Evolutionary conservation across 2,888 invertebrate species (phyloP), one percentile per base, ranked within the genome.

Genomic region (Acholoe squamosa): DNA sequence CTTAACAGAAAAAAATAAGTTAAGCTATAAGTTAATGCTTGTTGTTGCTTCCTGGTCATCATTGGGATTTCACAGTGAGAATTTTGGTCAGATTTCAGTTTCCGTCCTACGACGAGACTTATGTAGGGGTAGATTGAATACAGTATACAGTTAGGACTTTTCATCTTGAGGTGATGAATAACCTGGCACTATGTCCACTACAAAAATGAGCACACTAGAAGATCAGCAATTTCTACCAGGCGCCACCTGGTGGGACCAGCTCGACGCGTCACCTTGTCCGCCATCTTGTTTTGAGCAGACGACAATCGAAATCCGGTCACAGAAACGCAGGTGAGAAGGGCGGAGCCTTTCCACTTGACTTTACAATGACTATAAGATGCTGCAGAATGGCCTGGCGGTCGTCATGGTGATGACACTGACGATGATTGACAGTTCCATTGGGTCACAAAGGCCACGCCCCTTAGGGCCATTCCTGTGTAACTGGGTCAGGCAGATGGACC

Each of bases 241-340:
- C 43, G 43, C 43, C 61, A 61, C 22, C 61, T 61, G 22, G 61
- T n/a, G n/a, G 14, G 61, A 7, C 5, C 14, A 61, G 22, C 54
- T 54, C 19, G 54, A 10, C 54, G 14, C 19, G n/a, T n/a, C n/a
- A 3, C 19, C 19, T 61, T 61, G 61, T 61, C 22, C n/a, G 61
- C 61, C 61, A 61, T n/a, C 61, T 61, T 61, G 61, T n/a, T 19
- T n/a, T 61, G 61, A 61, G 61, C 61, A 61, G 61, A 61, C 61
- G 61, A 61, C 61, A 61, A 61, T 61, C n/a, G 61, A n/a, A 19
- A n/a, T 19, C 22, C 14, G 61, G 61, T 61, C n/a, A n/a, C 1
- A 19, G n/a, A 19, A 3, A 19, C 22, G 61, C 61, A 19, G n/a
- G 61, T 61, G 61, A n/a, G 61, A 19, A 61, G n/a, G 22, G n/a